Percentiles rank a stretch among this genome's conserved stretches.
These are phyloP conservation scores for Petrolisthes manimaculis DNA, from an alignment of 2,888 invertebrate genomes.

Conservation along the genomic window DNA sequence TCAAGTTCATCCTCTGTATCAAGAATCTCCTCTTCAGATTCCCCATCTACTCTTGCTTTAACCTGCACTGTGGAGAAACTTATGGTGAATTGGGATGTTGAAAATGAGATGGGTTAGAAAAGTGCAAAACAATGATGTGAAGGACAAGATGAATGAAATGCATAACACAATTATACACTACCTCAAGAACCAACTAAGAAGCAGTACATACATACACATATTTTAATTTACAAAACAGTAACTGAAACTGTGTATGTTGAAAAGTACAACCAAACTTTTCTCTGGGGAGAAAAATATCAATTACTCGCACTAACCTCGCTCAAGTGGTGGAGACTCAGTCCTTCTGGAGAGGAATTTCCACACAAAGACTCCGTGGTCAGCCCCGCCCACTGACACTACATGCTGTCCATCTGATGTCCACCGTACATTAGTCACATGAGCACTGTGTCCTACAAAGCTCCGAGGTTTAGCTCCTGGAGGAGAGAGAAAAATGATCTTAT, in stretches of 20 bases:
- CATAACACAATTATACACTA: too few relatives aligned
- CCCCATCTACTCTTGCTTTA: constrained; percentile 7
- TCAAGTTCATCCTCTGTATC: constrained; percentile 64
- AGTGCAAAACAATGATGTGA: neutral
- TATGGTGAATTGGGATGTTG: neutral
- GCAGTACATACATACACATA: too few relatives aligned
- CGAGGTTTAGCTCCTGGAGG: constrained; percentile 70
- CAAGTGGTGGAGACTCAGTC: neutral
- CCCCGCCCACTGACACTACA: constrained; percentile 71
- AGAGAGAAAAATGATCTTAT: neutral
- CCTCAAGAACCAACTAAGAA: too few relatives aligned
- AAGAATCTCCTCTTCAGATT: constrained; percentile 55
- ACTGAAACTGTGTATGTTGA: too few relatives aligned
- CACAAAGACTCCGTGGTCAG: constrained; percentile 71
- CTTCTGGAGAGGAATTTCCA: constrained; percentile 68
- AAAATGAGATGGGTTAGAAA: neutral
- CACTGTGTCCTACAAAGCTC: constrained; percentile 71
- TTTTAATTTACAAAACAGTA: too few relatives aligned
- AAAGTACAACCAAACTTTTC: too few relatives aligned
- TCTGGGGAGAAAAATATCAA: too few relatives aligned
- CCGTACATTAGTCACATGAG: constrained; percentile 71
- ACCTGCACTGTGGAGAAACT: constrained; percentile 4
- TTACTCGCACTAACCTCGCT: constrained; percentile 13
- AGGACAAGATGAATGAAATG: neutral
- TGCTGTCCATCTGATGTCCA: constrained; percentile 70